These are phyloP conservation scores for Nothobranchius kuhntae DNA, from an alignment of 2,113 vertebrate species.

Conservation along the genomic window DNA sequence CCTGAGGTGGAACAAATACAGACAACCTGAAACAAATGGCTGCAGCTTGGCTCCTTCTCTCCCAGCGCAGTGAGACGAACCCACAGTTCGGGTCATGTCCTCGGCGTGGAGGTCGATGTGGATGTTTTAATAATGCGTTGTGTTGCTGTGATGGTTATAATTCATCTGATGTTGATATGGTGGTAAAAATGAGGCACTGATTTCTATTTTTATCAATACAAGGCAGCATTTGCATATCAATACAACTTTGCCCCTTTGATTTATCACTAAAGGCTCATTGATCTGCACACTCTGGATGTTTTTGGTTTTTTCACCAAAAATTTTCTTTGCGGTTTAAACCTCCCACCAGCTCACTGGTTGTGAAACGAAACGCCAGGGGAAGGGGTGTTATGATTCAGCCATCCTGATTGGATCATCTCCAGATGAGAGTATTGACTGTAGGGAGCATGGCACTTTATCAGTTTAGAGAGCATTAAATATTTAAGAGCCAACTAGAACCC, in stretches of 20 bases:
- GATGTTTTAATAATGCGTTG: not conserved
- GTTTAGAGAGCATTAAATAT: slow-evolving; percentile 43
- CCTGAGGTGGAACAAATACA: slow-evolving; percentile 27
- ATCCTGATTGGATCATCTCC: slow-evolving; percentile 5
- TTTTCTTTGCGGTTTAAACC: not conserved
- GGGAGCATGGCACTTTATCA: slow-evolving; percentile 17
- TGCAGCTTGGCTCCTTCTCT: slow-evolving; percentile 20
- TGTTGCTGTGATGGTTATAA: too few species aligned
- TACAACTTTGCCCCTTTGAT: too few species aligned
- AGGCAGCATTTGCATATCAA: too few species aligned
- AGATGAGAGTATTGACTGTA: slow-evolving; percentile 29
- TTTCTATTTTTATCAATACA: too few species aligned
- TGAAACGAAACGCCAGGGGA: too few species aligned
- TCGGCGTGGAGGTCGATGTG: slow-evolving; percentile 31
- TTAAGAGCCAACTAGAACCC: too few species aligned
- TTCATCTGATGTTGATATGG: too few species aligned
- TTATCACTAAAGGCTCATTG: not conserved
- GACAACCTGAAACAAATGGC: slow-evolving; percentile 40
- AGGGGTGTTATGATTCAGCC: not conserved
- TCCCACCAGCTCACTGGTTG: not conserved
- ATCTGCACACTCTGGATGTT: not conserved
- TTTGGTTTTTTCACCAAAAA: not conserved
- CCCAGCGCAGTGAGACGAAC: slow-evolving; percentile 13
- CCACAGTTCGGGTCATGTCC: slow-evolving; percentile 26
- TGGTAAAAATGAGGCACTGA: too few species aligned